phyloP scores from a whole-genome alignment of 2,113 vertebrate species.

The Connochaetes taurinus region DNA sequence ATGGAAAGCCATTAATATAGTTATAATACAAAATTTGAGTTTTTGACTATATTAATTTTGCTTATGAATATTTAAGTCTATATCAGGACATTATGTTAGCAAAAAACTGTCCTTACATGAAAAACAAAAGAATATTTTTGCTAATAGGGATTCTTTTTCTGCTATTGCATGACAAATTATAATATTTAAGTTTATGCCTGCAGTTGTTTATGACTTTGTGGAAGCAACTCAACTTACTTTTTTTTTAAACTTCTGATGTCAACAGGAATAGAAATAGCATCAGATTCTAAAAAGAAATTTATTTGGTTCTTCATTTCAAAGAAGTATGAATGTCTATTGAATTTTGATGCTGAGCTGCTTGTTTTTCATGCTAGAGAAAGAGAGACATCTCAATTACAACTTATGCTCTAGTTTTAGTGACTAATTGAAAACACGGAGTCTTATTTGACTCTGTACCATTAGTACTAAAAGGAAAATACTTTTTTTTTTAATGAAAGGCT shows the following conservation, averaged over 20 bases:
- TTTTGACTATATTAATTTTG: neutral
- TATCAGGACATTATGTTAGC: neutral
- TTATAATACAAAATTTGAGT: neutral
- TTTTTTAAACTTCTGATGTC: neutral
- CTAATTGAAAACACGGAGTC: neutral
- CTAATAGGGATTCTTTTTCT: neutral
- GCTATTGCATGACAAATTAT: neutral
- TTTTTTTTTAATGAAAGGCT: neutral
- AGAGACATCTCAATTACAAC: conserved; percentile 45
- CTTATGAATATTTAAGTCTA: neutral
- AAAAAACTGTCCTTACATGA: neutral
- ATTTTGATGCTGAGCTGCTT: conserved; percentile 35
- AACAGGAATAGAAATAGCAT: neutral
- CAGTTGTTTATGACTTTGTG: neutral
- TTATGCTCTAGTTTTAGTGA: conserved; percentile 23
- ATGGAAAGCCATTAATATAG: neutral
- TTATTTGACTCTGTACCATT: neutral
- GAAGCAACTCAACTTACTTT: neutral
- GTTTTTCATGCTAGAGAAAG: conserved; percentile 2
- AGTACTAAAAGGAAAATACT: neutral
- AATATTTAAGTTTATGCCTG: neutral
- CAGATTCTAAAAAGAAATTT: conserved; percentile 57
- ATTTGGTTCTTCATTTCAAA: conserved; percentile 52
- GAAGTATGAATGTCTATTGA: conserved; percentile 38
- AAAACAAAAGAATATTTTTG: neutral